Evolutionary conservation across 1,140 invertebrate genomes (phyloP).

Genomic region (Chelonus insularis): DNA sequence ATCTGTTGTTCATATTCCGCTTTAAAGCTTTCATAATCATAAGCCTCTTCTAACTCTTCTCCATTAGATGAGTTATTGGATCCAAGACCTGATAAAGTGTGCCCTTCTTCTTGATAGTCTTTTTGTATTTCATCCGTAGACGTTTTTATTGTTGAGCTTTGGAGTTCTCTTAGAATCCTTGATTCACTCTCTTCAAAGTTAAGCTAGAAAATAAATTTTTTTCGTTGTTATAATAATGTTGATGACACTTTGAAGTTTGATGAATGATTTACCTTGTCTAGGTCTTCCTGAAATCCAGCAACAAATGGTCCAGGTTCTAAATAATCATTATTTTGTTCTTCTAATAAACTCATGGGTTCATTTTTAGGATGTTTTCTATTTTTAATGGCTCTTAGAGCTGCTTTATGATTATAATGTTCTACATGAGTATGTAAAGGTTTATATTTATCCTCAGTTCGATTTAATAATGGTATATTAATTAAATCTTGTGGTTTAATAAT

Average conservation of each 20-base stretch:
- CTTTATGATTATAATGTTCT: constrained; percentile 38
- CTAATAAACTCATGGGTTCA: neutral
- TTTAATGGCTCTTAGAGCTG: constrained; percentile 10
- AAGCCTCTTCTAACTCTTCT: constrained; percentile 30
- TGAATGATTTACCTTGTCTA: too few species aligned
- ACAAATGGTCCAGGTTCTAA: too few species aligned
- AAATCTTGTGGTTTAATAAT: constrained; percentile 44
- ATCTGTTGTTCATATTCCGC: constrained; percentile 44
- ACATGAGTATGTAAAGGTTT: constrained; percentile 44
- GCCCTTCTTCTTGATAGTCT: neutral
- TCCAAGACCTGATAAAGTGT: neutral
- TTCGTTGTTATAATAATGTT: too few species aligned
- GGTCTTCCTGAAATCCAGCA: too few species aligned
- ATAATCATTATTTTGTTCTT: neutral
- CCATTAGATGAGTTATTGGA: neutral
- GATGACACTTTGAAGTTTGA: too few species aligned
- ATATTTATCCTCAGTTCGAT: constrained; percentile 38
- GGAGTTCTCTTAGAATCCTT: neutral
- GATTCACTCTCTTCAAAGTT: neutral
- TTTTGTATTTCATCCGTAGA: neutral
- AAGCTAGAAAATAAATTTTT: neutral
- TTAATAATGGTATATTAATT: constrained; percentile 26
- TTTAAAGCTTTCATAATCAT: constrained; percentile 44
- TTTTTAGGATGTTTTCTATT: neutral
- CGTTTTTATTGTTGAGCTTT: neutral